phyloP scores from a whole-genome alignment of 2,797 vertebrate species.

The Cuniculus paca region DNA sequence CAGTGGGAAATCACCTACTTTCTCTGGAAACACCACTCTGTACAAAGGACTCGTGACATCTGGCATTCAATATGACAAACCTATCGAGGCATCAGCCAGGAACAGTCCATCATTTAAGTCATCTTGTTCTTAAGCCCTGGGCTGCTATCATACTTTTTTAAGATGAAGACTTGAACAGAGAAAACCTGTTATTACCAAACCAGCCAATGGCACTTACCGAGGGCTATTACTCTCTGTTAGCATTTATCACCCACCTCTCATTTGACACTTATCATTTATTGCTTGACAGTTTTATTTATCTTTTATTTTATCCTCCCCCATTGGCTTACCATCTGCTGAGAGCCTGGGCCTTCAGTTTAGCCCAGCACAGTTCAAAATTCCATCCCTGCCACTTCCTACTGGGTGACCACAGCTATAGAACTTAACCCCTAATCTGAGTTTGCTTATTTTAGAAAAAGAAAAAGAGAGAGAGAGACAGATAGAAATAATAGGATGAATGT shows the following conservation, averaged over 20 bases:
- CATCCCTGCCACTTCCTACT: background rate
- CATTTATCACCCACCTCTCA: constrained; percentile 59
- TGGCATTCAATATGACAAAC: constrained; percentile 59
- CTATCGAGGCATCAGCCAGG: constrained; percentile 10
- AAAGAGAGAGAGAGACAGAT: constrained; percentile 11
- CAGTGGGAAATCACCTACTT: background rate
- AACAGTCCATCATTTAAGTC: constrained; percentile 41
- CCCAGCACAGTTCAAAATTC: background rate
- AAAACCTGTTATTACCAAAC: constrained; percentile 71
- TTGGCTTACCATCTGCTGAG: constrained; percentile 43
- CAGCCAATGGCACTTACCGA: constrained; percentile 66
- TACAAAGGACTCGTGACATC: background rate
- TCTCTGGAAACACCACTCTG: background rate
- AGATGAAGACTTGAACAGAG: constrained; percentile 58
- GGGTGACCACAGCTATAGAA: background rate
- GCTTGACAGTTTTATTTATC: constrained; percentile 74
- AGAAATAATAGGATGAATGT: background rate
- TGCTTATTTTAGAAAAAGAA: background rate
- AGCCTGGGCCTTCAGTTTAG: background rate
- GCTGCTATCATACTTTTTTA: constrained; percentile 62
- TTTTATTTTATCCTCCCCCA: constrained; percentile 48
- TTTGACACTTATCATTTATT: constrained; percentile 74
- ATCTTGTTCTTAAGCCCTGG: constrained; percentile 66
- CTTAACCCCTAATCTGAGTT: background rate
- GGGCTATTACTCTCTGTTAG: constrained; percentile 57